Percentiles rank a stretch among this genome's conserved stretches.
Conservation (phyloP, 1,140 invertebrate genomes). For the Acromyrmex heyeri region DNA sequence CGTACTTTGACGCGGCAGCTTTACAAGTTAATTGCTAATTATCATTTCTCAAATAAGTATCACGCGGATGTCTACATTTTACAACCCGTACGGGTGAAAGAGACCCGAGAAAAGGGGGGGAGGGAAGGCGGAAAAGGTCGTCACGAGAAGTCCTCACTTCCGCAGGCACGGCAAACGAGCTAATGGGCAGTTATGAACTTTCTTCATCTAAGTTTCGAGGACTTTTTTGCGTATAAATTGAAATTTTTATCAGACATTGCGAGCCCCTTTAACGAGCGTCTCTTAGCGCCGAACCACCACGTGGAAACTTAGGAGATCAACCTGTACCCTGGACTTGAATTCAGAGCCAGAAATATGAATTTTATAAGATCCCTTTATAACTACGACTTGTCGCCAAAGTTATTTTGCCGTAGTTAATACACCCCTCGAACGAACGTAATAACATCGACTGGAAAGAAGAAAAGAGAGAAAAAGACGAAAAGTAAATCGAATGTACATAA, state of each 20-base stretch:
- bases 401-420: neutral
- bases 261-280: constrained; percentile 74
- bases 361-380: constrained; percentile 20
- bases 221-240: constrained; percentile 82
- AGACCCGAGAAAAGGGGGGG: neutral
- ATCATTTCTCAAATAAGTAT: neutral
- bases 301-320: constrained; percentile 69
- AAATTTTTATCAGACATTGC: constrained; percentile 81
- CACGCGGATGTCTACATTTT: constrained; percentile 23
- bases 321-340: neutral
- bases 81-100: neutral
- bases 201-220: constrained; percentile 82
- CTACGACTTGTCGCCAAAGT: constrained; percentile 9
- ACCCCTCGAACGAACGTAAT: neutral
- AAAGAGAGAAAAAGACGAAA: neutral
- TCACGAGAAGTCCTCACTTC: constrained; percentile 19
- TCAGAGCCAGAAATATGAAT: constrained; percentile 38
- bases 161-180: constrained; percentile 70
- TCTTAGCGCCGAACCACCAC: constrained; percentile 42
- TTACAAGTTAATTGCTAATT: neutral
- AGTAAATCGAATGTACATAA: constrained; percentile 20
- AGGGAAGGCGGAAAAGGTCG: constrained; percentile 26
- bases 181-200: constrained; percentile 84
- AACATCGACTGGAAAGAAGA: neutral
- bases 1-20: neutral